Conservation (phyloP, 2,888 invertebrate genomes). For the Erynnis tages region DNA sequence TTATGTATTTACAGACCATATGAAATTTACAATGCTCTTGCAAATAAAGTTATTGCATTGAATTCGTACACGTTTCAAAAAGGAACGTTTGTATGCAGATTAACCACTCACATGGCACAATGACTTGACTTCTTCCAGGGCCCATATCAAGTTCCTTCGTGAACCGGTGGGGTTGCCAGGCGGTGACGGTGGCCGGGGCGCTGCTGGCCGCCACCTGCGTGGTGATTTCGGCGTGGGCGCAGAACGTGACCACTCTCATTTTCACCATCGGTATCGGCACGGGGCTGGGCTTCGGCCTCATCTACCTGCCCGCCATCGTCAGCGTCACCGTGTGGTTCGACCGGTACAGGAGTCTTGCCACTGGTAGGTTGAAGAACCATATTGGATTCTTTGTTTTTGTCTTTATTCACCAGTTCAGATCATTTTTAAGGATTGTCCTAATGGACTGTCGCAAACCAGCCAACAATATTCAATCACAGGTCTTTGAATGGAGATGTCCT, state of each 20-base stretch:
- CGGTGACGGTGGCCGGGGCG: slow-evolving; percentile 94
- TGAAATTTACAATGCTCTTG: no score
- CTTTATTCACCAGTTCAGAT: no score
- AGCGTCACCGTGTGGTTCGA: slow-evolving; percentile 99
- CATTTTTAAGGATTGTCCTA: no score
- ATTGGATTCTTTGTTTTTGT: no score
- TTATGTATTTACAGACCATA: no score
- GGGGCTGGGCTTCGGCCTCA: slow-evolving; percentile 97
- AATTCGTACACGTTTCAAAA: no score
- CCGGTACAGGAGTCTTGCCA: slow-evolving; percentile 95
- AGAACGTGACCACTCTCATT: slow-evolving; percentile 91
- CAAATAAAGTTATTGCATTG: no score
- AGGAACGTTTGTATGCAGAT: no score
- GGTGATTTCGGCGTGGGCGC: slow-evolving; percentile 89
- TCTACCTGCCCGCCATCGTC: slow-evolving; percentile 98
- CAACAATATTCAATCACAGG: no score
- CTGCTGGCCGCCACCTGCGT: slow-evolving; percentile 89
- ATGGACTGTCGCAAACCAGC: no score
- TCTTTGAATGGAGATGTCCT: no score
- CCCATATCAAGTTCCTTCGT: slow-evolving; percentile 97
- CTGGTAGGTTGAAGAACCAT: slow-evolving; percentile 73
- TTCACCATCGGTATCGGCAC: slow-evolving; percentile 97
- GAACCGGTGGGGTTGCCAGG: slow-evolving; percentile 95
- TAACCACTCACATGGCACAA: no score
- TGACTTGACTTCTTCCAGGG: slow-evolving; percentile 83